phyloP scores from a whole-genome alignment of 2,113 vertebrate genomes.

The Caranx melampygus region DNA sequence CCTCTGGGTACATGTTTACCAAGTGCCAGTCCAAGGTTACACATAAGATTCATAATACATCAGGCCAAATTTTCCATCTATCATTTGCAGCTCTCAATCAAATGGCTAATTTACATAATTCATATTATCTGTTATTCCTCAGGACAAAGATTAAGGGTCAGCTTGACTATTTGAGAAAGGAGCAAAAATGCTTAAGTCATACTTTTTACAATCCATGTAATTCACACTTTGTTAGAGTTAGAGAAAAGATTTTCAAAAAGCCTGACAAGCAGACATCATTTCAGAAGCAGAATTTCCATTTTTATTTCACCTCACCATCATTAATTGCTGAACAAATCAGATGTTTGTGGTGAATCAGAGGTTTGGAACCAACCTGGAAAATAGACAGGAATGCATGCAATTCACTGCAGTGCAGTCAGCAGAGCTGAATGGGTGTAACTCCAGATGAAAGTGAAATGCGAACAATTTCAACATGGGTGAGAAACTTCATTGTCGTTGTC shows the following conservation, averaged over 20 bases:
- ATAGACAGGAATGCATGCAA: not conserved
- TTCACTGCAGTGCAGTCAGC: not conserved
- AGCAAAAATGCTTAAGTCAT: not conserved
- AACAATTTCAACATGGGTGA: constrained; percentile 41
- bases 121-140: not conserved
- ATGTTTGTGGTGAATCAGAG: not conserved
- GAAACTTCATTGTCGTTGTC: constrained; percentile 30
- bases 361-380: not conserved
- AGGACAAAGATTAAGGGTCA: not conserved
- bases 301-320: constrained; percentile 1
- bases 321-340: constrained; percentile 6
- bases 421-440: constrained; percentile 3
- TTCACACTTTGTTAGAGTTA: not conserved
- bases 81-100: constrained; percentile 19
- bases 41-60: constrained; percentile 23
- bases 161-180: not conserved
- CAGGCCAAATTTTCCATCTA: not conserved
- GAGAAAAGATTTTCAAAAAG: not conserved
- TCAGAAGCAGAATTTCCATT: not conserved
- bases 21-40: constrained; percentile 18
- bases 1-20: constrained; percentile 52
- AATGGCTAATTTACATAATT: constrained; percentile 21
- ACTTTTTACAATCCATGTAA: not conserved
- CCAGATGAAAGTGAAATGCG: constrained; percentile 10
- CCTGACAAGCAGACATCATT: not conserved